These are phyloP conservation scores for Corythoichthys haematopterus DNA, from an alignment of 2,113 vertebrate genomes.

Conservation along the genomic window DNA sequence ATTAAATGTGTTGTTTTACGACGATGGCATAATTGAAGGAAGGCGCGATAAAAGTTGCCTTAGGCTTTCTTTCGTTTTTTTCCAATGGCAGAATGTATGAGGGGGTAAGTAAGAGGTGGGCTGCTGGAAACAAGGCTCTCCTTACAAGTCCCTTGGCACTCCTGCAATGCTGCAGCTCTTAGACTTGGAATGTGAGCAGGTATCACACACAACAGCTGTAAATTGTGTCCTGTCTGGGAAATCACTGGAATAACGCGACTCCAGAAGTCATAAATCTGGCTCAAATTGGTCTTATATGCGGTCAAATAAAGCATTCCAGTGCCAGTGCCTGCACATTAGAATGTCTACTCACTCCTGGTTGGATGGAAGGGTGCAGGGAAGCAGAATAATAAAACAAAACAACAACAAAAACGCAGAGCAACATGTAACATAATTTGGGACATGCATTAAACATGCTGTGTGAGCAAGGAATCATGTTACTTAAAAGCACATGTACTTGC, in stretches of 20 bases:
- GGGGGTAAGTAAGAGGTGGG: conserved; percentile 35
- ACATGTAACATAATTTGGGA: conserved; percentile 56
- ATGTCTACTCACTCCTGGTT: conserved; percentile 34
- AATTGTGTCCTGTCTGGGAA: conserved; percentile 60
- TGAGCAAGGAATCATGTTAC: conserved; percentile 50
- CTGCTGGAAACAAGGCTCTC: conserved; percentile 46
- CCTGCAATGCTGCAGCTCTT: conserved; percentile 21
- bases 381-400: neutral
- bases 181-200: conserved; percentile 53
- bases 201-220: conserved; percentile 48
- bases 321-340: conserved; percentile 40
- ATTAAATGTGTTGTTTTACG: conserved; percentile 69
- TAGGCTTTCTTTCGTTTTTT: conserved; percentile 21
- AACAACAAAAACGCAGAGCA: conserved; percentile 17
- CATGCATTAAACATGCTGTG: conserved; percentile 60
- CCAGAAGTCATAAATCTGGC: conserved; percentile 65
- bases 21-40: conserved; percentile 52
- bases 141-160: conserved; percentile 56
- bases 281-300: conserved; percentile 61
- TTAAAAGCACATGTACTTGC: conserved; percentile 10
- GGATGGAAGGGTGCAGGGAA: no score
- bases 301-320: conserved; percentile 54
- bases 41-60: conserved; percentile 59
- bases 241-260: conserved; percentile 54
- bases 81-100: conserved; percentile 25